Conservation (phyloP, 2,113 vertebrate species). For the Strix aluco region DNA sequence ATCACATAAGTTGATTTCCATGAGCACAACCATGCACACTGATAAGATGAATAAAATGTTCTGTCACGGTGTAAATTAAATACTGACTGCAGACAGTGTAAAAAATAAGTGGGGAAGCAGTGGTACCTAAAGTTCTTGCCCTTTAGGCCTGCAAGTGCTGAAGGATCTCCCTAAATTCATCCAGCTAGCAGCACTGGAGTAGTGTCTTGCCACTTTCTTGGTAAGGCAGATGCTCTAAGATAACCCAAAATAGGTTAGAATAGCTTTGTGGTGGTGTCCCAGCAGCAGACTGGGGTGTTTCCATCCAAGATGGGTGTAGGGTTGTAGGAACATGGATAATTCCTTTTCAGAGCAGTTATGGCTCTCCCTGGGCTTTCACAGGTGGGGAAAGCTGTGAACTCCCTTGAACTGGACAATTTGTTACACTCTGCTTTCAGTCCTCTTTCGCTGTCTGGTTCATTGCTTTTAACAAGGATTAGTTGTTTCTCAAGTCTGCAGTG, state of each 20-base stretch:
- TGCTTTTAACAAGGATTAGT: background rate
- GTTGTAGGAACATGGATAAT: background rate
- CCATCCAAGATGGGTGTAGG: background rate
- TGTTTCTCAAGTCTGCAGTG: background rate
- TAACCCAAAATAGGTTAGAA: background rate
- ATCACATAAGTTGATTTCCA: background rate
- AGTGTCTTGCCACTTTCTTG: background rate
- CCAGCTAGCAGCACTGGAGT: background rate
- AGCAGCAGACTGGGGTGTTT: background rate
- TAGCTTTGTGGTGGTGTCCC: background rate
- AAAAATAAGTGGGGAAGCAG: background rate
- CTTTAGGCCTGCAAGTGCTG: background rate
- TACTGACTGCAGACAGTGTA: background rate
- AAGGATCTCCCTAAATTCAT: background rate
- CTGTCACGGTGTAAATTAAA: background rate
- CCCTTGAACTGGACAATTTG: background rate
- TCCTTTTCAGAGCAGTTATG: background rate
- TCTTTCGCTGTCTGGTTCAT: background rate
- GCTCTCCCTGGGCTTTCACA: background rate
- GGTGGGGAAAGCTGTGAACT: background rate
- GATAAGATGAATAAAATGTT: background rate
- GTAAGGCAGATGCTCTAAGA: background rate
- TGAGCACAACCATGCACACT: rapidly evolving
- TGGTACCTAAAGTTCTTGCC: background rate
- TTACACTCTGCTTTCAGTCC: background rate